Evolutionary conservation across 2,888 invertebrate genomes (phyloP).

Genomic region (Crossocerus cetratus): DNA sequence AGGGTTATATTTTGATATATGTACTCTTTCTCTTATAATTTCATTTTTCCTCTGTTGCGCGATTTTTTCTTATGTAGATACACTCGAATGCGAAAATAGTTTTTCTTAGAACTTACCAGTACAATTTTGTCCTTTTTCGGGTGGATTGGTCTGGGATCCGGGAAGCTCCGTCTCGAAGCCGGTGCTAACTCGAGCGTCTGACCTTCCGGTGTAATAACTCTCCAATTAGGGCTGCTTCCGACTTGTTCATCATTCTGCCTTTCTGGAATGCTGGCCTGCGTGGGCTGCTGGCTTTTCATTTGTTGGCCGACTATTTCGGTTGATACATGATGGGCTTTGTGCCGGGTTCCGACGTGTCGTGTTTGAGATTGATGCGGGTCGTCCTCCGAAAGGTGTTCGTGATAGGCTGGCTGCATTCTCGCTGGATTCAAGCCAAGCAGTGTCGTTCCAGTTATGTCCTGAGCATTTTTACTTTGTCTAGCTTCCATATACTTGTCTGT

Average conservation of each 20-base stretch:
- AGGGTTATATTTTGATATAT: too few species aligned
- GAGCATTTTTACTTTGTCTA: constrained; percentile 18
- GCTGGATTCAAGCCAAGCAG: constrained; percentile 35
- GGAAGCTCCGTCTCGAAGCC: constrained; percentile 4
- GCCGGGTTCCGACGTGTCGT: neutral
- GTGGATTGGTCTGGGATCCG: constrained; percentile 28
- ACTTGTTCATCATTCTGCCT: neutral
- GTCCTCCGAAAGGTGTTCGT: neutral
- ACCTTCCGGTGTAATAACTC: neutral
- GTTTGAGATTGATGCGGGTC: neutral
- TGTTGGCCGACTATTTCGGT: neutral
- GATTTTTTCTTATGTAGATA: too few species aligned
- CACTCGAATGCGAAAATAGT: too few species aligned
- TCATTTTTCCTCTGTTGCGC: too few species aligned
- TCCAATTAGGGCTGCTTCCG: neutral
- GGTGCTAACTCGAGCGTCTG: neutral
- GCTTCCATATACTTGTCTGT: constrained; percentile 37
- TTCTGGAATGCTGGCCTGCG: neutral
- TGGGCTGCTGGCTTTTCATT: neutral
- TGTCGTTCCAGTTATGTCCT: neutral
- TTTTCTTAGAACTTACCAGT: neutral
- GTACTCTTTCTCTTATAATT: too few species aligned
- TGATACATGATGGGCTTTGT: neutral
- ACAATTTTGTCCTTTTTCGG: too few species aligned
- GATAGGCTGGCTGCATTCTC: constrained; percentile 21